Conservation (phyloP, 1,140 invertebrate species). For the Brachionus sp. region DNA sequence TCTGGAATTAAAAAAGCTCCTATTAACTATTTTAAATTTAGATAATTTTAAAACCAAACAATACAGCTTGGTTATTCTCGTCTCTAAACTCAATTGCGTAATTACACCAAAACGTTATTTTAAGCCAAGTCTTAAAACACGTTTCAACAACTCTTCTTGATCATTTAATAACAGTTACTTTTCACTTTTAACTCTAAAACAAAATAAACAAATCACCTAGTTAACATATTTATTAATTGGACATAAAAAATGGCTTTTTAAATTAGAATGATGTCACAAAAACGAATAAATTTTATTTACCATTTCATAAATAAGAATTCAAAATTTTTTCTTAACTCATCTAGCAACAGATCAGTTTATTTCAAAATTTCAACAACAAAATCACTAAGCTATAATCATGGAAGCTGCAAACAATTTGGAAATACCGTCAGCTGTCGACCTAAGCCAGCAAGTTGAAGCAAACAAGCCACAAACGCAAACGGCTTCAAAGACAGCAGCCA, state of each 20-base stretch:
- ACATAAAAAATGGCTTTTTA: constrained; percentile 24
- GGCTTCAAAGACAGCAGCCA: background rate
- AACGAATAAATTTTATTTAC: background rate
- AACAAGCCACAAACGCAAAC: background rate
- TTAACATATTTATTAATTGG: background rate
- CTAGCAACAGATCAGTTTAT: background rate
- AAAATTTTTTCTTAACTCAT: background rate
- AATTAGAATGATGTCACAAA: constrained; percentile 19
- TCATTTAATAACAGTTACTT: background rate
- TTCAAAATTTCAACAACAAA: background rate
- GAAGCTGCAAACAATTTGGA: background rate
- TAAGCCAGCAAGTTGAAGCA: background rate
- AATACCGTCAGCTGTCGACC: background rate
- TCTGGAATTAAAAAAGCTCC: background rate
- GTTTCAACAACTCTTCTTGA: background rate
- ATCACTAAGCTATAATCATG: background rate
- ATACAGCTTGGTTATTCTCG: background rate
- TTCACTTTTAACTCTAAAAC: background rate
- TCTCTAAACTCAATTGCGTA: background rate
- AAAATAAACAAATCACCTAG: background rate
- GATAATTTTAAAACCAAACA: background rate
- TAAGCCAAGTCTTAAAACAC: background rate
- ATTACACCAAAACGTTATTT: background rate
- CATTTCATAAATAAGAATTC: background rate
- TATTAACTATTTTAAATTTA: background rate